A percentile compares a stretch with the other conserved stretches of the same genome.
phyloP scores from a whole-genome alignment of 23 tunicate genomes.

The Clavelina lepadiformis region DNA sequence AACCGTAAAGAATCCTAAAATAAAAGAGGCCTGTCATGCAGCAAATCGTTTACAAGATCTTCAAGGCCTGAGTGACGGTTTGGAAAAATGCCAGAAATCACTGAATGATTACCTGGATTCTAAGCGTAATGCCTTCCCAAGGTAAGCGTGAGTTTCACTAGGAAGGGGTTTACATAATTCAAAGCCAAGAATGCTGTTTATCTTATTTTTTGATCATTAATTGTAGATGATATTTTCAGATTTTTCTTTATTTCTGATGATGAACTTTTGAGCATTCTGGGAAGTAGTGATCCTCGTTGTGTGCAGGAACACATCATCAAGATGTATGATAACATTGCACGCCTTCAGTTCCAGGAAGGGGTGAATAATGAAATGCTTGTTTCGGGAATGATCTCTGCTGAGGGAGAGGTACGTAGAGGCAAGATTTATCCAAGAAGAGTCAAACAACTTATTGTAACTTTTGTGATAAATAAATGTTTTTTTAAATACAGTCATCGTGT shows the following conservation, averaged over 20 bases:
- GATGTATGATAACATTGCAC: conserved; percentile 97
- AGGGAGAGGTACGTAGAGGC: conserved; percentile 66
- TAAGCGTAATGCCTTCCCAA: conserved; percentile 97
- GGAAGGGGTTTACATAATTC: not conserved
- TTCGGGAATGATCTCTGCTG: conserved; percentile 96
- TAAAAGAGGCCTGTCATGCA: conserved; percentile 92
- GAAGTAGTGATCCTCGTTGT: conserved; percentile 91
- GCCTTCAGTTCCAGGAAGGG: conserved; percentile 79
- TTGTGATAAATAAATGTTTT: no score
- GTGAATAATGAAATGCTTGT: conserved; percentile 66
- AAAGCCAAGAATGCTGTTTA: not conserved
- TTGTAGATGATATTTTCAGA: conserved; percentile 16
- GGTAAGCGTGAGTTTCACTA: conserved; percentile 28
- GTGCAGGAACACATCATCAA: conserved; percentile 99
- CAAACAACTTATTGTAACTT: no score
- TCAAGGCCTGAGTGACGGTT: conserved; percentile 66
- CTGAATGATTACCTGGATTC: conserved; percentile 97
- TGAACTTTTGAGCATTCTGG: conserved; percentile 86
- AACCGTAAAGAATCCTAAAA: conserved; percentile 91
- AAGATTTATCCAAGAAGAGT: no score
- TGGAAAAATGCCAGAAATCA: conserved; percentile 93
- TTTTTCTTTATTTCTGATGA: conserved; percentile 99
- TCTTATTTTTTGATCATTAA: not conserved
- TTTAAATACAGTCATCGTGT: no score
- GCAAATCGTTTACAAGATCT: conserved; percentile 80